These are phyloP conservation scores for Diceros bicornis DNA, from an alignment of 2,797 vertebrate species.

Conservation along the genomic window DNA sequence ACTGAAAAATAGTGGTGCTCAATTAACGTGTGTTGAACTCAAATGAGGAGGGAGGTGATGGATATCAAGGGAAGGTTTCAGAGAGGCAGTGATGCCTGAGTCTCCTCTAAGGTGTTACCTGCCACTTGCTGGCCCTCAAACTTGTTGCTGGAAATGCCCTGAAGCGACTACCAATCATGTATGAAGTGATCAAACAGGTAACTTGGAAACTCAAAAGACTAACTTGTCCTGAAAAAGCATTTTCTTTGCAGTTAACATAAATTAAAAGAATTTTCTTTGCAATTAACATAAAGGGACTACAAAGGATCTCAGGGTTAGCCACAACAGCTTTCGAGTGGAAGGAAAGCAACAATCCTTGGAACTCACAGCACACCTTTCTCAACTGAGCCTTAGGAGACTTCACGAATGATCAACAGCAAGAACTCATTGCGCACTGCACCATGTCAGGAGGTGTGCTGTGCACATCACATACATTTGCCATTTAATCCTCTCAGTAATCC, in stretches of 20 bases:
- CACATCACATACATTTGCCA: not conserved
- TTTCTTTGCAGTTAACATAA: not conserved
- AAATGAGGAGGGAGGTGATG: not conserved
- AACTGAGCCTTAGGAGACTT: not conserved
- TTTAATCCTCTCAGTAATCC: not conserved
- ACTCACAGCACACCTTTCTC: not conserved
- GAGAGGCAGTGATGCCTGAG: not conserved
- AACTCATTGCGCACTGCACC: accelerated
- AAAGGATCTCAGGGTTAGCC: not conserved
- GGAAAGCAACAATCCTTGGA: not conserved
- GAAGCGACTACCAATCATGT: not conserved
- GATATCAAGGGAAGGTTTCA: not conserved
- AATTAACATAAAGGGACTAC: not conserved
- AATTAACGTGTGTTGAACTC: not conserved
- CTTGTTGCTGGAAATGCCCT: constrained; percentile 22
- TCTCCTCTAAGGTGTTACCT: not conserved
- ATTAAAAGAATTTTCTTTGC: not conserved
- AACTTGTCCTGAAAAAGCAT: not conserved
- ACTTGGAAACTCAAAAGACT: not conserved
- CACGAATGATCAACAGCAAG: not conserved
- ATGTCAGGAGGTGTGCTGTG: not conserved
- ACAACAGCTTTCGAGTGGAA: not conserved
- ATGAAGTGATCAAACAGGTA: constrained; percentile 17
- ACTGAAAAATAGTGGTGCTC: not conserved
- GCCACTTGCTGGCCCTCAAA: not conserved